phyloP scores from a whole-genome alignment of 1,140 invertebrate genomes.

The Myzus persicae region DNA sequence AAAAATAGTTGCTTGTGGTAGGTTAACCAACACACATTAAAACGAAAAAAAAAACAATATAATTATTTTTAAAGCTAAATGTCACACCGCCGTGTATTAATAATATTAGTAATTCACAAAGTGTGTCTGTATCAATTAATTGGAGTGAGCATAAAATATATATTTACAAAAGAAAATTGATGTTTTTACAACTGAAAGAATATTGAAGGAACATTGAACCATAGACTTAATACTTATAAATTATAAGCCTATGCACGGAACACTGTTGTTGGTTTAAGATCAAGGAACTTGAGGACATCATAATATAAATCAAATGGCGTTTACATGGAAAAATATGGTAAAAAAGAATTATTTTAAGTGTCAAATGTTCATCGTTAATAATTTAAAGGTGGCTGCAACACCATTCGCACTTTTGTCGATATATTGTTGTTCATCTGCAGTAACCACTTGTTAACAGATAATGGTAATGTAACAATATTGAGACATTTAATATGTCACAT shows the following conservation, averaged over 20 bases:
- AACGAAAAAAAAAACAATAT: constrained; percentile 11
- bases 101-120: background rate
- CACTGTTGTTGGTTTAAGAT: background rate
- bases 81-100: background rate
- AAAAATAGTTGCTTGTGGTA: background rate
- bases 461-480: background rate
- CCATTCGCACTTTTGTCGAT: background rate
- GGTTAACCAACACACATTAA: background rate
- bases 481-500: background rate
- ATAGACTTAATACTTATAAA: background rate
- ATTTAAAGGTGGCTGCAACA: background rate
- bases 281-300: background rate
- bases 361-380: background rate
- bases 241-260: background rate
- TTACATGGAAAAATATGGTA: background rate
- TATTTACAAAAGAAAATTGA: constrained; percentile 18
- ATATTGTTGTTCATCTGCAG: background rate
- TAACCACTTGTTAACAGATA: background rate
- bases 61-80: background rate
- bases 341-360: background rate
- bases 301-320: background rate
- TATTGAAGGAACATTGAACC: background rate
- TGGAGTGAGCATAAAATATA: background rate
- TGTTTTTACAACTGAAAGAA: constrained; percentile 14
- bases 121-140: background rate